Conservation (phyloP, 1,140 invertebrate genomes). For the Nephotettix cincticeps region DNA sequence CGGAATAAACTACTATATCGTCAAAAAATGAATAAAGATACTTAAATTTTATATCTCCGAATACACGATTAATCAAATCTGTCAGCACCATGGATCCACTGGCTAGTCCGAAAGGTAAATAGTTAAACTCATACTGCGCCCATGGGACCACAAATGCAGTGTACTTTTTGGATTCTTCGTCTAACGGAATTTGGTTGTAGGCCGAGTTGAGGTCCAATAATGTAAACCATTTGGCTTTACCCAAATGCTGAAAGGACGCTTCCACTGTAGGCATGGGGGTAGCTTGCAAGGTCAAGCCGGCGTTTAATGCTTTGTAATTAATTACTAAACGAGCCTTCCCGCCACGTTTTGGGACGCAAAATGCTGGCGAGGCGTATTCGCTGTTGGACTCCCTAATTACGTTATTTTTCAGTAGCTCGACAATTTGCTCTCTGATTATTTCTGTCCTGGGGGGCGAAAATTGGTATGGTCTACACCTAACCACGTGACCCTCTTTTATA, state of each 20-base stretch:
- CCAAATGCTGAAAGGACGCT: not conserved
- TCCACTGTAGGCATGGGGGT: not conserved
- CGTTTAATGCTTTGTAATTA: not conserved
- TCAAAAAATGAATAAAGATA: not conserved
- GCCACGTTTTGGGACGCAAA: not conserved
- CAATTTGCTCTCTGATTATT: not conserved
- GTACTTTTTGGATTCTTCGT: not conserved
- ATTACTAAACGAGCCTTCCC: not conserved
- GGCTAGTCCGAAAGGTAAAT: not conserved
- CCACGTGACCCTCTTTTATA: not conserved
- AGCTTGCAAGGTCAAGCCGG: not conserved
- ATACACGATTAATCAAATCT: not conserved
- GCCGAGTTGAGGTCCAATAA: too few species aligned
- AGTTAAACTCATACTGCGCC: not conserved
- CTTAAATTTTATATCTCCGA: conserved; percentile 10
- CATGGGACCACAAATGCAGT: not conserved
- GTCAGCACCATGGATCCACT: not conserved
- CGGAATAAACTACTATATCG: not conserved
- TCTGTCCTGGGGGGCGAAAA: not conserved
- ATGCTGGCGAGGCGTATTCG: not conserved
- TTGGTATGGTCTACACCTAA: not conserved
- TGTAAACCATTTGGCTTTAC: not conserved
- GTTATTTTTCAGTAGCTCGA: not conserved
- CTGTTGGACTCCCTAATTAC: not conserved
- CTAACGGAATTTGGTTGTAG: too few species aligned